Evolutionary conservation across 2,113 vertebrate genomes (phyloP).

Genomic region (Triplophysa siluroides): DNA sequence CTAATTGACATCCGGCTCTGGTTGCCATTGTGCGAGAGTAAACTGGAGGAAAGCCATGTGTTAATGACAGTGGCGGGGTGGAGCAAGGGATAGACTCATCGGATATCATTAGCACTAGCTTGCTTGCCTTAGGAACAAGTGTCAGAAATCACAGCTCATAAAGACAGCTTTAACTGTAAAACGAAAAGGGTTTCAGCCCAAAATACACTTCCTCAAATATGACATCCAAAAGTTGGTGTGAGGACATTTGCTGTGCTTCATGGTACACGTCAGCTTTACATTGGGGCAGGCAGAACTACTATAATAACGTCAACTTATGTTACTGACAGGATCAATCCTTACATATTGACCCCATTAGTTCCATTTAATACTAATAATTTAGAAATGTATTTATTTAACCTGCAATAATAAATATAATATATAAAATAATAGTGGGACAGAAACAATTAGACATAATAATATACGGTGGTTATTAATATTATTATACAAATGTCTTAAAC

Average conservation of each 20-base stretch:
- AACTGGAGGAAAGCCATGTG: slow-evolving; percentile 59
- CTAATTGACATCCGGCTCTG: slow-evolving; percentile 64
- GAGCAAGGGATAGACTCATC: slow-evolving; percentile 55
- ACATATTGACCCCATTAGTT: too few species aligned
- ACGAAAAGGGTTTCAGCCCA: slow-evolving; percentile 28
- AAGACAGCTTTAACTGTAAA: slow-evolving; percentile 35
- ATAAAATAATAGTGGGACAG: too few species aligned
- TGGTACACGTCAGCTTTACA: neutral
- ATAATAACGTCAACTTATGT: too few species aligned
- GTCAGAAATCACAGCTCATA: slow-evolving; percentile 49
- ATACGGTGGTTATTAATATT: too few species aligned
- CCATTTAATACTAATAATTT: too few species aligned
- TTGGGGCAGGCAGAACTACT: neutral
- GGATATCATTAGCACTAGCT: slow-evolving; percentile 61
- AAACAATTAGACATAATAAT: too few species aligned
- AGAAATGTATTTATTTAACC: too few species aligned
- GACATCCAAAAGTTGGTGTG: neutral
- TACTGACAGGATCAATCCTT: too few species aligned
- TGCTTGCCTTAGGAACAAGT: slow-evolving; percentile 33
- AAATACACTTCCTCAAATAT: slow-evolving; percentile 27
- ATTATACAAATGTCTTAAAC: too few species aligned
- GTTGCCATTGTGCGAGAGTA: slow-evolving; percentile 50
- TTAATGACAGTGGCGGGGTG: slow-evolving; percentile 62
- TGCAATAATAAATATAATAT: too few species aligned
- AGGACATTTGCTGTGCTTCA: neutral